Evolutionary conservation across 2,888 invertebrate genomes (phyloP).

Genomic region (Synanthedon formicaeformis): DNA sequence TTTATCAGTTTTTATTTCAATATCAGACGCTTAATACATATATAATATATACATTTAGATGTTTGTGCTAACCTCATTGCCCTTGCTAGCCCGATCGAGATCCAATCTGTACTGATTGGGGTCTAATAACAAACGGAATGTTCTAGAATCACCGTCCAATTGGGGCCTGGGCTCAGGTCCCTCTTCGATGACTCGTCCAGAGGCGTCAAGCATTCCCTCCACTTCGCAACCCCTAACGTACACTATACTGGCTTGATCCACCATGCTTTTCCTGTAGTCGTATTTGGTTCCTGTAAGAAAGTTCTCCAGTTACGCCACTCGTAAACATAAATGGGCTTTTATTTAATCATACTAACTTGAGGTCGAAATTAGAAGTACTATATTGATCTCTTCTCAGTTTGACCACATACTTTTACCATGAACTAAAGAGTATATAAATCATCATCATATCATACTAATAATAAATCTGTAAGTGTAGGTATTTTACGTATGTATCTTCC

Average conservation of each 20-base stretch:
- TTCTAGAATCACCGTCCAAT: constrained; percentile 88
- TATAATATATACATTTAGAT: background rate
- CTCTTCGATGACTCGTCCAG: constrained; percentile 96
- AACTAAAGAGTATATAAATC: too few relatives aligned
- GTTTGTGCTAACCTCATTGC: constrained; percentile 74
- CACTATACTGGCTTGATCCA: constrained; percentile 91
- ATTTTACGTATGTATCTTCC: too few relatives aligned
- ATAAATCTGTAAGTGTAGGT: too few relatives aligned
- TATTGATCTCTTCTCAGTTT: too few relatives aligned
- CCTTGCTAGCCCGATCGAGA: constrained; percentile 85
- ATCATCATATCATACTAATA: too few relatives aligned
- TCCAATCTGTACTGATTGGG: constrained; percentile 97
- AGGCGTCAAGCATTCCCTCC: constrained; percentile 96
- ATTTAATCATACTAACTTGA: too few relatives aligned
- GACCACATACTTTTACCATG: too few relatives aligned
- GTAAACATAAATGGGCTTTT: background rate
- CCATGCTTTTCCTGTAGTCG: constrained; percentile 85
- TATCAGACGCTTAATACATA: background rate
- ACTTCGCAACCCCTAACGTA: constrained; percentile 98
- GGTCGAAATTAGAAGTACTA: too few relatives aligned
- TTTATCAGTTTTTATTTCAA: too few relatives aligned
- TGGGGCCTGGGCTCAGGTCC: constrained; percentile 91
- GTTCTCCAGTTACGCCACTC: too few relatives aligned
- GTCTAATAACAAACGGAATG: constrained; percentile 94
- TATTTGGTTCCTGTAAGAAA: constrained; percentile 76